Percentiles rank a stretch among this genome's conserved stretches.
These are phyloP conservation scores for Gallinago jamesoni DNA, from an alignment of 2,113 vertebrate species.

Conservation along the genomic window DNA sequence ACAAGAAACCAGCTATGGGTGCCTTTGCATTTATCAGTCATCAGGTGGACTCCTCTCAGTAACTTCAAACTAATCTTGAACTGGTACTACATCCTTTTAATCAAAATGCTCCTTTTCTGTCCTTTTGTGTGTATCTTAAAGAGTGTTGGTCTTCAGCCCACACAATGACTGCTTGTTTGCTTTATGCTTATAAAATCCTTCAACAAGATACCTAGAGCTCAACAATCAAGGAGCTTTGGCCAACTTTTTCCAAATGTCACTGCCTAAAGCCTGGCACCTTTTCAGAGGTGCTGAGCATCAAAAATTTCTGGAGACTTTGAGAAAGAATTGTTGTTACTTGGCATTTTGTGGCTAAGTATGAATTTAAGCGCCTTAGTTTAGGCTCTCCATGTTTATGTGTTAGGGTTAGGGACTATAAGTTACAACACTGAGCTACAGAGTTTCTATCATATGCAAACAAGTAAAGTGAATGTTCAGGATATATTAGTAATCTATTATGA, in stretches of 20 bases:
- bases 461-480: neutral
- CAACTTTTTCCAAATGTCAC: neutral
- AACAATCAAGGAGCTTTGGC: neutral
- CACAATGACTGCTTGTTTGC: neutral
- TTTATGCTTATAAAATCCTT: neutral
- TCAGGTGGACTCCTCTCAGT: neutral
- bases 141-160: neutral
- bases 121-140: neutral
- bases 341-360: neutral
- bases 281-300: neutral
- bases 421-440: neutral
- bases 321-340: neutral
- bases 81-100: neutral
- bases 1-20: neutral
- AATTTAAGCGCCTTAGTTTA: neutral
- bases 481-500: neutral
- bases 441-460: neutral
- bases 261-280: neutral
- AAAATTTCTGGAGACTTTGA: neutral
- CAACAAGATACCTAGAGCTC: neutral
- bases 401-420: neutral
- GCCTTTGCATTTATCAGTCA: neutral
- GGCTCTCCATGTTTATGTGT: neutral
- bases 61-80: neutral
- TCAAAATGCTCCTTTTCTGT: neutral